Percentiles rank a stretch among this genome's conserved stretches.
phyloP scores from a whole-genome alignment of 1,140 invertebrate species.

The Bombus polaris region DNA sequence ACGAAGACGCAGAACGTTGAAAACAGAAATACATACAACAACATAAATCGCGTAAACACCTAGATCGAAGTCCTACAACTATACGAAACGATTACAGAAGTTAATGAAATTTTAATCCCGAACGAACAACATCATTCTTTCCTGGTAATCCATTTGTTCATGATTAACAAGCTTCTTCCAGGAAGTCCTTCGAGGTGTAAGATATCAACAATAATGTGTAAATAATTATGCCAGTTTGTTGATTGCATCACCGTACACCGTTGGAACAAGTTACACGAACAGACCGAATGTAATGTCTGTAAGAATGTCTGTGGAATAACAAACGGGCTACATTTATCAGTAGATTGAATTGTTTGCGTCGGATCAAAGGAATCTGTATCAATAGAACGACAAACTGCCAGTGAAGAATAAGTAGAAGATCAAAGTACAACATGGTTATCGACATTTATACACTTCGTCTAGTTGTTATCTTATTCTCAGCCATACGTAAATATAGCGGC shows the following conservation, averaged over 20 bases:
- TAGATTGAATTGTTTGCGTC: not conserved
- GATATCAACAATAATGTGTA: not conserved
- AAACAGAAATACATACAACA: not conserved
- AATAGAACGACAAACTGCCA: not conserved
- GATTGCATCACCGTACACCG: not conserved
- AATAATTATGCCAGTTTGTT: not conserved
- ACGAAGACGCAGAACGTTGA: not conserved
- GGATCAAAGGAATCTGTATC: not conserved
- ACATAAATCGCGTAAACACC: not conserved
- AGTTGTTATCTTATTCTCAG: not conserved
- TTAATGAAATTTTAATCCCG: not conserved
- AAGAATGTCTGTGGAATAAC: not conserved
- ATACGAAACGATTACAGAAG: not conserved
- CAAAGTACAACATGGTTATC: constrained; percentile 37
- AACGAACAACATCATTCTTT: too few species aligned
- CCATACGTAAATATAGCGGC: not conserved
- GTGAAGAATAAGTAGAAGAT: not conserved
- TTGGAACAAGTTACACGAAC: not conserved
- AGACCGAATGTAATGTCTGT: too few species aligned
- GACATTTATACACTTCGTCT: not conserved
- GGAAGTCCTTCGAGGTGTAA: not conserved
- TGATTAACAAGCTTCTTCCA: not conserved
- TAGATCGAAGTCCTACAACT: not conserved
- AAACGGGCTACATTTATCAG: not conserved
- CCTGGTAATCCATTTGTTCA: not conserved